phyloP scores from a whole-genome alignment of 1,140 invertebrate species.

The Holcopasites calliopsidis region DNA sequence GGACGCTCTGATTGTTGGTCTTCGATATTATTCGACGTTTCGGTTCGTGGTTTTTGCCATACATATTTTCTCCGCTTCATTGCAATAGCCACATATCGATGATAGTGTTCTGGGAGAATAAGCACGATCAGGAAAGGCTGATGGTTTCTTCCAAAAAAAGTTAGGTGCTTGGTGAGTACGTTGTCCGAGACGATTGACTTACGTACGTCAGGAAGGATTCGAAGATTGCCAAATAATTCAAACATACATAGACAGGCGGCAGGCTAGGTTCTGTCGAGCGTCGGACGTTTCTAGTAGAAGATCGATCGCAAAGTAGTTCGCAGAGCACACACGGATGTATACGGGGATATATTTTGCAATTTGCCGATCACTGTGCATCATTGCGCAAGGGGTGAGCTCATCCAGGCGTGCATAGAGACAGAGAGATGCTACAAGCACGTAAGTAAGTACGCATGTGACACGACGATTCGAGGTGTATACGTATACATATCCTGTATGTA shows the following conservation, averaged over 20 bases:
- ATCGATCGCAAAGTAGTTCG: constrained; percentile 44
- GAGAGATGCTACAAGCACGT: background rate
- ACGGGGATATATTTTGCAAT: constrained; percentile 69
- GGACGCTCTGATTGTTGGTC: background rate
- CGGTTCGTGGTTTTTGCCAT: background rate
- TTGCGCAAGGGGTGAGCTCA: constrained; percentile 23
- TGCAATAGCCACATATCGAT: too few species aligned
- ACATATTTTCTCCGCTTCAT: too few species aligned
- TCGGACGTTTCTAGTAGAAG: constrained; percentile 39
- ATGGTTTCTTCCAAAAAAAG: too few species aligned
- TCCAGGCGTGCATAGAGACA: background rate
- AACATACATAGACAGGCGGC: constrained; percentile 64
- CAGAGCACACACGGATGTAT: constrained; percentile 41
- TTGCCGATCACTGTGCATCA: constrained; percentile 60
- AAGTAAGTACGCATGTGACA: constrained; percentile 23
- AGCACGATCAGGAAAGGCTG: too few species aligned
- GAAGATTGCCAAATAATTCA: constrained; percentile 44
- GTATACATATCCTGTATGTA: too few species aligned
- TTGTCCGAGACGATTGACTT: background rate
- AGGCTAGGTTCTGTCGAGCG: constrained; percentile 62
- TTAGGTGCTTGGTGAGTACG: too few species aligned
- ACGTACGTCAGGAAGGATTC: constrained; percentile 31
- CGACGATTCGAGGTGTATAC: too few species aligned
- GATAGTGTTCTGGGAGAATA: too few species aligned
- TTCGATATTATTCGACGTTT: background rate